Conservation (phyloP, 2,113 vertebrate genomes). For the Oryzias melastigma region DNA sequence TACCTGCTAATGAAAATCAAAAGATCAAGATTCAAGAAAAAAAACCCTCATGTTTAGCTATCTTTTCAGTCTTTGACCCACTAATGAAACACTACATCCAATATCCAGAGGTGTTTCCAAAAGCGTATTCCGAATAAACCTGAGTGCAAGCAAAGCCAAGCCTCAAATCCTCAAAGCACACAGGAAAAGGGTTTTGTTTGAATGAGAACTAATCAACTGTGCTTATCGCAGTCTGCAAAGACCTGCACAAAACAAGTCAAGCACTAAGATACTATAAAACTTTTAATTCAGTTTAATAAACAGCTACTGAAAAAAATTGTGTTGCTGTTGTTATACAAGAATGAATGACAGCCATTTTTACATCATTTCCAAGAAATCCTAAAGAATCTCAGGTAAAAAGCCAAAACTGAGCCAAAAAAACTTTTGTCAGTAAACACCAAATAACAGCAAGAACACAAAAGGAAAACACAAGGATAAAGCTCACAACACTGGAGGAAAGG, state of each 20-base stretch:
- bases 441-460: too few species aligned
- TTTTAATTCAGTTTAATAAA: not conserved
- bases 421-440: too few species aligned
- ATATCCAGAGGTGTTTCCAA: not conserved
- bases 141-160: slow-evolving; percentile 21
- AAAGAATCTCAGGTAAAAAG: too few species aligned
- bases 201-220: slow-evolving; percentile 18
- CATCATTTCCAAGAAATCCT: too few species aligned
- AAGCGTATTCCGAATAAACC: slow-evolving; percentile 7
- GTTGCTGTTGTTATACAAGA: too few species aligned
- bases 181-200: slow-evolving; percentile 20
- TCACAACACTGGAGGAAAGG: too few species aligned
- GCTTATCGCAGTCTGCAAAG: slow-evolving; percentile 16
- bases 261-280: not conserved
- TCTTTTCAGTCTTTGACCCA: not conserved
- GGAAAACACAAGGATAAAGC: too few species aligned
- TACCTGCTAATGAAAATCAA: too few species aligned
- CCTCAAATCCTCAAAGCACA: slow-evolving; percentile 36
- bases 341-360: too few species aligned
- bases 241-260: slow-evolving; percentile 11
- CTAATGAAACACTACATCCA: not conserved
- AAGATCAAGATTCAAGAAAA: not conserved
- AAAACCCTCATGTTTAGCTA: not conserved
- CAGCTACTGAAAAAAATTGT: not conserved
- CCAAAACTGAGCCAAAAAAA: too few species aligned